Conservation (phyloP, 2,888 invertebrate genomes). For the Drosophila niveifrons region DNA sequence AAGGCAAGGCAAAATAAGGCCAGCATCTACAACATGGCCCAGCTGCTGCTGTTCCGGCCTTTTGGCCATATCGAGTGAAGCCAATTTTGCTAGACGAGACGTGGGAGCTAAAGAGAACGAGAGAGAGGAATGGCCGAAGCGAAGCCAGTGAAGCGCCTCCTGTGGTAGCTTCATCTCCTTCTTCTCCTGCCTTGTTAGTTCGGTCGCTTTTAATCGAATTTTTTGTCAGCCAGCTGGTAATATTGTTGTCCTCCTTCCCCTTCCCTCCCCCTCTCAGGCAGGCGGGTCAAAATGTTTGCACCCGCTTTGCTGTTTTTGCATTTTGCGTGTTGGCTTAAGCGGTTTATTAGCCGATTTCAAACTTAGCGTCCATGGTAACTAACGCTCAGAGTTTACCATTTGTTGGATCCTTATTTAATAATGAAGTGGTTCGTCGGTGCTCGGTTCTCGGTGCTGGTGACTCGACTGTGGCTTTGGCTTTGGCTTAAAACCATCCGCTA, state of each 20-base stretch:
- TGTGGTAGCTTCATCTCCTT: not conserved
- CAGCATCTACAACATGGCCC: slow-evolving; percentile 25
- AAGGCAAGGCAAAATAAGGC: too few relatives aligned
- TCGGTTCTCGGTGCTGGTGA: not conserved
- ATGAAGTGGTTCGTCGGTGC: slow-evolving; percentile 32
- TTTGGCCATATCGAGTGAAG: slow-evolving; percentile 55
- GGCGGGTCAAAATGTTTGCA: slow-evolving; percentile 22
- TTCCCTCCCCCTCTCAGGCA: not conserved
- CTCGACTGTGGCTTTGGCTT: slow-evolving; percentile 14
- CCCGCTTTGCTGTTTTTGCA: slow-evolving; percentile 49
- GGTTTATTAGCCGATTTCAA: slow-evolving; percentile 66
- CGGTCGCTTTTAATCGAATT: slow-evolving; percentile 66
- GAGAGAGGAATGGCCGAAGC: slow-evolving; percentile 19
- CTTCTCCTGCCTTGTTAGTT: slow-evolving; percentile 42
- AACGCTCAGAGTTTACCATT: slow-evolving; percentile 32
- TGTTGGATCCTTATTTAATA: slow-evolving; percentile 54
- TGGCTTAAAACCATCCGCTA: slow-evolving; percentile 12
- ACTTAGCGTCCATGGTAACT: slow-evolving; percentile 48
- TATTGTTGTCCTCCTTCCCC: slow-evolving; percentile 9
- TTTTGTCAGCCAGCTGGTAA: slow-evolving; percentile 43
- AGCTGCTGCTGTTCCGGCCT: slow-evolving; percentile 39
- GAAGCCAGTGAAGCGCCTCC: slow-evolving; percentile 23
- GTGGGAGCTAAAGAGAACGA: not conserved
- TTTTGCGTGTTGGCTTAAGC: slow-evolving; percentile 67
- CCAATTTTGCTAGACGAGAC: slow-evolving; percentile 51